These are phyloP conservation scores for Ptilonorhynchus violaceus DNA, from an alignment of 2,113 vertebrate genomes.

Conservation along the genomic window DNA sequence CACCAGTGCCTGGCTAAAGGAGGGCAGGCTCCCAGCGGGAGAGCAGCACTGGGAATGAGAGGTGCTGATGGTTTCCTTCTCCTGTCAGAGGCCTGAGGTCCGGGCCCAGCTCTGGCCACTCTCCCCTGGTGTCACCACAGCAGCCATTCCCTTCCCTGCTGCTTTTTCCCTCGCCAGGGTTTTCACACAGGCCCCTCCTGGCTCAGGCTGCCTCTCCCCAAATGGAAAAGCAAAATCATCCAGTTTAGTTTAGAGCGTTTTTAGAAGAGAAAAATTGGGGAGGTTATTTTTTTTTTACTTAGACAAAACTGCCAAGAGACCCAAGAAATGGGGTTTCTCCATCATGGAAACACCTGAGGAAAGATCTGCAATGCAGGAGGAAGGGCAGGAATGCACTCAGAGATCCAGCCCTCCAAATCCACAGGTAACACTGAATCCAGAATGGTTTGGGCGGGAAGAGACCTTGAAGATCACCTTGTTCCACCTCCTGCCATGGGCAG, in stretches of 20 bases:
- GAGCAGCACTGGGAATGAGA: background rate
- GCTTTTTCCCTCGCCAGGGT: background rate
- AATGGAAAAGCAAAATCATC: background rate
- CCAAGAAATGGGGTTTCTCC: no score
- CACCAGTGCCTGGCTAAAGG: background rate
- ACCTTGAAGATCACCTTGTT: rapidly evolving
- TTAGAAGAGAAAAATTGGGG: background rate
- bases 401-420: background rate
- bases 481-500: background rate
- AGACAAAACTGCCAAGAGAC: background rate
- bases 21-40: background rate
- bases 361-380: background rate
- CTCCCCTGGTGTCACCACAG: background rate
- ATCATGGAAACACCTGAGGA: background rate
- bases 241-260: background rate
- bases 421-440: background rate
- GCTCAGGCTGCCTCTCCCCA: background rate
- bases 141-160: background rate
- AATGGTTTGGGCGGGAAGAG: background rate
- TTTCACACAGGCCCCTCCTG: background rate
- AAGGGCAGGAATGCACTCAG: background rate
- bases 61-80: background rate
- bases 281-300: background rate
- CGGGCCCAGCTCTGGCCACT: background rate
- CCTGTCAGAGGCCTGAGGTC: rapidly evolving